A percentile compares a stretch with the other conserved stretches of the same genome.
Conservation (phyloP, 1,140 invertebrate genomes). For the Sogatella furcifera region DNA sequence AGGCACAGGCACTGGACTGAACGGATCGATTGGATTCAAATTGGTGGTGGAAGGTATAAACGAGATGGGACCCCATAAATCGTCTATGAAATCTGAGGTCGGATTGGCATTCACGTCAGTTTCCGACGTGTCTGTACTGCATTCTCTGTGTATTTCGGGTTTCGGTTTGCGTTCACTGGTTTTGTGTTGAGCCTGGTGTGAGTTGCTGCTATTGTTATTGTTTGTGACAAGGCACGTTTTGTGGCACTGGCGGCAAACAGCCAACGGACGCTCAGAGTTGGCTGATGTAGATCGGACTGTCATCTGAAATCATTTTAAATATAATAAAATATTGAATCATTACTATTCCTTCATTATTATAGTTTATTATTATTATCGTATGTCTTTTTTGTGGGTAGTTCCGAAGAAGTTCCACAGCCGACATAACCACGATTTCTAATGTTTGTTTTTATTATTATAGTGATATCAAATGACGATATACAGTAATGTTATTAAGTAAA, state of each 20-base stretch:
- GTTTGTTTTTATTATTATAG: too few relatives aligned
- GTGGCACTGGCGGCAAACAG: conserved; percentile 58
- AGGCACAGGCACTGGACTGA: conserved; percentile 34
- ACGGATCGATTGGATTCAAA: conserved; percentile 33
- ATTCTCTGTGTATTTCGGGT: conserved; percentile 25
- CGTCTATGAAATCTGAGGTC: conserved; percentile 5
- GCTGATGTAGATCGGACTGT: conserved; percentile 21
- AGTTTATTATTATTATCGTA: too few relatives aligned
- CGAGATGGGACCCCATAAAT: conserved; percentile 9
- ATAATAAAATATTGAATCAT: too few relatives aligned
- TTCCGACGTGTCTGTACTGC: conserved; percentile 23
- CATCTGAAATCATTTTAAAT: too few relatives aligned
- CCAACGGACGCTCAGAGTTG: conserved; percentile 29
- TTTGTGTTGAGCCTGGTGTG: conserved; percentile 6
- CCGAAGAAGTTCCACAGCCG: too few relatives aligned
- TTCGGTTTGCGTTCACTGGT: conserved; percentile 29
- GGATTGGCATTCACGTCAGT: conserved; percentile 12
- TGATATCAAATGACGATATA: too few relatives aligned
- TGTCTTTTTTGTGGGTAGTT: too few relatives aligned
- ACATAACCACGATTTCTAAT: too few relatives aligned
- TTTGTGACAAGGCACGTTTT: conserved; percentile 51
- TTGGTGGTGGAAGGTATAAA: not conserved
- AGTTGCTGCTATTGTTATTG: conserved; percentile 20
- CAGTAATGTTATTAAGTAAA: too few relatives aligned
- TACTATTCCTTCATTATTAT: too few relatives aligned